Conservation (phyloP, 1,140 invertebrate species). For the Colletes latitarsis region DNA sequence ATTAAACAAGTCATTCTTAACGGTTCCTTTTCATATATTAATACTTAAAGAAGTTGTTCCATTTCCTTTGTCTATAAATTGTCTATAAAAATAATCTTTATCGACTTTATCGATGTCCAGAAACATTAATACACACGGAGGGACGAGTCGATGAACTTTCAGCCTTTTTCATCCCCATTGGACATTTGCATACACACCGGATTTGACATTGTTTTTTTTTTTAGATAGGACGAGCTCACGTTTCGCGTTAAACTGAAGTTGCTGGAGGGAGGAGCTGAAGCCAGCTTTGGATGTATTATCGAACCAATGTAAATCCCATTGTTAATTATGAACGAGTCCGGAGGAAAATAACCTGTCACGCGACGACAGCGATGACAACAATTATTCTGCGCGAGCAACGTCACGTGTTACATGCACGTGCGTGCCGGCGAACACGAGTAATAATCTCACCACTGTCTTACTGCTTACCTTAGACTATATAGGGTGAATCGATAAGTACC, state of each 20-base stretch:
- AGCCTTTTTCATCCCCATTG: background rate
- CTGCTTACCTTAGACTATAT: background rate
- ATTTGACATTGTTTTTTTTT: constrained; percentile 11
- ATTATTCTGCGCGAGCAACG: constrained; percentile 46
- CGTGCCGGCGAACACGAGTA: constrained; percentile 6
- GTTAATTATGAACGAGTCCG: constrained; percentile 60
- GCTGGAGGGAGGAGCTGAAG: background rate
- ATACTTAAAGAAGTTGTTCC: too few relatives aligned
- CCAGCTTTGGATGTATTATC: constrained; percentile 52
- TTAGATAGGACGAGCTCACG: background rate
- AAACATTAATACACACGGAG: background rate
- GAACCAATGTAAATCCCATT: constrained; percentile 53
- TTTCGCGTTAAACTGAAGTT: background rate
- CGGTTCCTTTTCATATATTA: too few relatives aligned
- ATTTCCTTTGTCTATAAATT: too few relatives aligned
- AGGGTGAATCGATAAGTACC: too few relatives aligned
- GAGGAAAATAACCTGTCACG: constrained; percentile 60
- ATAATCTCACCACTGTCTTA: constrained; percentile 6
- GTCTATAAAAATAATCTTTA: too few relatives aligned
- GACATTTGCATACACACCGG: background rate
- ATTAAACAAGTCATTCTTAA: too few relatives aligned
- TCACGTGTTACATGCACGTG: constrained; percentile 56
- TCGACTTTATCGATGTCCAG: too few relatives aligned
- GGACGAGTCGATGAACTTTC: background rate
- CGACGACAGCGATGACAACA: constrained; percentile 51